These are phyloP conservation scores for Drosophila setosimentum DNA, from an alignment of 2,888 invertebrate species.

Conservation along the genomic window DNA sequence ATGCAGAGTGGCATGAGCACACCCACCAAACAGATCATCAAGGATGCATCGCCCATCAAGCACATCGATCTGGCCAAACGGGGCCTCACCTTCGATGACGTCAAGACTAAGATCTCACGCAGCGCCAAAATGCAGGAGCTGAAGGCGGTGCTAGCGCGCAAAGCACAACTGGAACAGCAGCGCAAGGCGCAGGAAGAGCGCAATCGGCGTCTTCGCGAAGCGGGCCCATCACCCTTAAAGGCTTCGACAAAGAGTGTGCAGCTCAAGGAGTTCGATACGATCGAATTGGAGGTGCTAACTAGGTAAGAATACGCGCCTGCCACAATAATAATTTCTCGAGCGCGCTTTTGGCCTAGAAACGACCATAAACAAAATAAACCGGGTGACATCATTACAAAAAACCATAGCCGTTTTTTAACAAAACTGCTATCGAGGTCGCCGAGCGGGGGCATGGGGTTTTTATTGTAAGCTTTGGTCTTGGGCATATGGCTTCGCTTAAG, in stretches of 20 bases:
- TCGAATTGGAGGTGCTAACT: conserved; percentile 91
- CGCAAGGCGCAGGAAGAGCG: conserved; percentile 85
- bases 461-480: conserved; percentile 22
- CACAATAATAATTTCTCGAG: conserved; percentile 57
- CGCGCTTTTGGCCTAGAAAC: conserved; percentile 68
- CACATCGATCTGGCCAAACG: conserved; percentile 84
- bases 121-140: conserved; percentile 90
- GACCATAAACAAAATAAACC: conserved; percentile 70
- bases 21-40: conserved; percentile 84
- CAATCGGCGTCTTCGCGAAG: conserved; percentile 79
- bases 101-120: conserved; percentile 88
- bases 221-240: conserved; percentile 69
- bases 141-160: conserved; percentile 88
- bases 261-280: conserved; percentile 89
- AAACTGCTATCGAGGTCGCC: conserved; percentile 78
- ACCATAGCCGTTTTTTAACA: not conserved
- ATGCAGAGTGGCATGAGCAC: conserved; percentile 81
- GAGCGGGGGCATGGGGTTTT: conserved; percentile 28
- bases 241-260: conserved; percentile 82
- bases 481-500: conserved; percentile 6
- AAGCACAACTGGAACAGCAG: conserved; percentile 89
- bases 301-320: conserved; percentile 86
- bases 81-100: conserved; percentile 89
- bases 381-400: conserved; percentile 72
- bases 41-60: conserved; percentile 81